Conservation (phyloP, 2,113 vertebrate species). For the Acrocephalus kingi region DNA sequence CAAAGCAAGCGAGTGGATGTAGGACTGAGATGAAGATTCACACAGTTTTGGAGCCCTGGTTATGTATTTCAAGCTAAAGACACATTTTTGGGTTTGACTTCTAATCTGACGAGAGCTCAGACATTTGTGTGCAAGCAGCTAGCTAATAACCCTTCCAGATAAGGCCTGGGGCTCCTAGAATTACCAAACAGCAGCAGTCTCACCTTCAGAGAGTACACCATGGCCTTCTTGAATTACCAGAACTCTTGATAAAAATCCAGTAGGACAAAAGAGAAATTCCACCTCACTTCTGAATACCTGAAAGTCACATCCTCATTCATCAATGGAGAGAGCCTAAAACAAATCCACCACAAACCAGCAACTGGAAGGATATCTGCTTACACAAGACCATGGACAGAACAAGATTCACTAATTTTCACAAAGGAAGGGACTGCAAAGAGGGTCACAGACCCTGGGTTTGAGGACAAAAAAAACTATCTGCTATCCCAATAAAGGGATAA, state of each 20-base stretch:
- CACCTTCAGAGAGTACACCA: constrained; percentile 6
- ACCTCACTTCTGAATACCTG: constrained; percentile 28
- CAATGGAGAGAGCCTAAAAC: not conserved
- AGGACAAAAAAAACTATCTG: not conserved
- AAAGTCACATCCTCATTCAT: not conserved
- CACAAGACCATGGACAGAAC: not conserved
- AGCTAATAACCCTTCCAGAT: constrained; percentile 46
- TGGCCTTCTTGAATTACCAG: constrained; percentile 55
- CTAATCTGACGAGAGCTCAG: not conserved
- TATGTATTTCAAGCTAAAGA: not conserved
- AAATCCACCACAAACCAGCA: not conserved
- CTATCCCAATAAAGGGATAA: not conserved
- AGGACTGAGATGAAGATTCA: not conserved
- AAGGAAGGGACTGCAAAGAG: not conserved
- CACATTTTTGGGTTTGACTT: not conserved
- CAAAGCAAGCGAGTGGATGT: not conserved
- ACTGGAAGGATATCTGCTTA: not conserved
- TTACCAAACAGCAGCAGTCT: constrained; percentile 30
- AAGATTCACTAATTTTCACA: not conserved
- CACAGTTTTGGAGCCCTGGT: not conserved
- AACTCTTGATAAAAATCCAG: constrained; percentile 62
- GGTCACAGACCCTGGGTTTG: not conserved
- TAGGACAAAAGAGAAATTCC: constrained; percentile 61
- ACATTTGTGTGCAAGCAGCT: not conserved
- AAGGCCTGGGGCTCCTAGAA: constrained; percentile 39